Base-by-base conservation (phyloP, 2,113 vertebrate genomes). In the Corythornis cristatus region DNA sequence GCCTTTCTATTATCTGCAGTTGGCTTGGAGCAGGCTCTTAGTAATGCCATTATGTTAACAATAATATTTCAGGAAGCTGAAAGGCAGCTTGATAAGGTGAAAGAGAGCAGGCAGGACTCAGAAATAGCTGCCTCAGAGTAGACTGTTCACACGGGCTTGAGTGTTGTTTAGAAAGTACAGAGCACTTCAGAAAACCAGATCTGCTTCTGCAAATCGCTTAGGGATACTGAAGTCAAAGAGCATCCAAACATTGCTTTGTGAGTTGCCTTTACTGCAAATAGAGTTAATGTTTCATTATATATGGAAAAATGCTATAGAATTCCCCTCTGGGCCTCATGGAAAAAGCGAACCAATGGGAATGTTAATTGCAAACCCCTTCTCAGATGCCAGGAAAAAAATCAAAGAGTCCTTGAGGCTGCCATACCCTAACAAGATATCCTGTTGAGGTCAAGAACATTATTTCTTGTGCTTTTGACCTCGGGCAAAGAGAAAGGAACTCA, bases 11-110 rank as follows among this genome's bases (percentile, higher is more conserved):
- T 88, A 50, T 58, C 35, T 86, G 66, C 2, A 11, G 12, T 70
- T 93, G 89, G 15, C 57, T 94, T 85, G 67, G 42, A 79, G 79
- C 15, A 9, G 57, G 19, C 26, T 83, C 42, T 93, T 58, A 48
- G 51, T 35, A 89, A 64, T 81, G 37, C n/a, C 21, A n/a, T 91
- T 89, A 61, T 89, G 76, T 93, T 87, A 89, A 57, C 79, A 91
- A 4, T 93, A 88, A 83, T 54, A 67, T 50, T 92, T 88, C 82
- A 93, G 73, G 45, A 86, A 90, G 61, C 51, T 86, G 72, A 86
- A 91, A 85, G 35, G 28, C 79, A 86, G 62, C 43, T 94, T 75
- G 64, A 53, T 94, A 93, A 89, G 51, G 29, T 75, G 60, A 29
- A 68, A 92, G 67, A 67, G 46, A 83, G 40, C 56, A 88, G 60